phyloP scores from a whole-genome alignment of 2,797 vertebrate genomes.

The Cynopterus sphinx region DNA sequence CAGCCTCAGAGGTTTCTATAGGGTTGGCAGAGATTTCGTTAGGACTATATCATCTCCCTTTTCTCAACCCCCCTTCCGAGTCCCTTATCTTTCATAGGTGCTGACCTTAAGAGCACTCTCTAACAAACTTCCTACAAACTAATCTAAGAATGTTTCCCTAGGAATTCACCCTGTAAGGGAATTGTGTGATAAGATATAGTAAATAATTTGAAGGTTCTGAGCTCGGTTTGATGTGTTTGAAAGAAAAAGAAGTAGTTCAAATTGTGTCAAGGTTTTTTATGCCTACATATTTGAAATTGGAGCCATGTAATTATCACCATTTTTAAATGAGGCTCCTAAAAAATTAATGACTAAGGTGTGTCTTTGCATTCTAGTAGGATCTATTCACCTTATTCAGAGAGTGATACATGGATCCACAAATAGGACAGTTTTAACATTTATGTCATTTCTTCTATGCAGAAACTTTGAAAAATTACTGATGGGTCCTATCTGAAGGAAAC shows the following conservation, averaged over 20 bases:
- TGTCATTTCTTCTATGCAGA: not conserved
- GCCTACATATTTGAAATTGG: not conserved
- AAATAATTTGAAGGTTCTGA: constrained; percentile 8
- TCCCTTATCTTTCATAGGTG: not conserved
- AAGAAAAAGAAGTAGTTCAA: constrained; percentile 4
- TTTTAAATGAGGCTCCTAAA: not conserved
- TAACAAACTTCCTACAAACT: not conserved
- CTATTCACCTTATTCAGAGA: not conserved
- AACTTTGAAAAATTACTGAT: not conserved
- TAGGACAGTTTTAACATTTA: not conserved
- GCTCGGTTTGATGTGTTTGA: not conserved
- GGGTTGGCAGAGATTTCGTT: not conserved
- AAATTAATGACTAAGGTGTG: not conserved
- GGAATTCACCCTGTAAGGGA: not conserved
- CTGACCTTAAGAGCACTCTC: not conserved
- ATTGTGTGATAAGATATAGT: not conserved
- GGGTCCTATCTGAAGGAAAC: not conserved
- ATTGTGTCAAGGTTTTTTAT: not conserved
- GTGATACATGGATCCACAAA: not conserved
- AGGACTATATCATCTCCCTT: not conserved
- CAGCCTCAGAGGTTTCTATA: not conserved
- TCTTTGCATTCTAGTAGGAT: constrained; percentile 19
- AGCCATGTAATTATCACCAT: not conserved
- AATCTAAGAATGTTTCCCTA: not conserved
- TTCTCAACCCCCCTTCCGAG: not conserved